Evolutionary conservation across 1,140 invertebrate species (phyloP), one percentile per base, ranked within the genome.

Genomic region (Lordiphosa clarofinis): DNA sequence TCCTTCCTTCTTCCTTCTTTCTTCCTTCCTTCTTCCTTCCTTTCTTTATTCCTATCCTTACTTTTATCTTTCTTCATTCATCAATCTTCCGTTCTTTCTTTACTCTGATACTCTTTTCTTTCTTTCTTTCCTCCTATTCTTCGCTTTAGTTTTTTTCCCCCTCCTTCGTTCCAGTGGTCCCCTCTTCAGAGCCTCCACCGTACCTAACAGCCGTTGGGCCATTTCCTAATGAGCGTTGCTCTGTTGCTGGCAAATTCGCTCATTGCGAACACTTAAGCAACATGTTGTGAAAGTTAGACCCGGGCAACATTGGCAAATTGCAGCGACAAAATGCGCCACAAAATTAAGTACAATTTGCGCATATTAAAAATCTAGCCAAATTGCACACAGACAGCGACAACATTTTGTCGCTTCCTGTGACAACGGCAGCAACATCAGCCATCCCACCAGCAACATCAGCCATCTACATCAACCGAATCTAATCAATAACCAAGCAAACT

Each of bases 401-500:
- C 50, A 55, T 33, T 48, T 48, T 37, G 19, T 39, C 35, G 54
- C 54, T 42, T 54, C 39, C 31, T 55, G 53, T 40, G 31, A 12
- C 48, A 44, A 37, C 56, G 44, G 15, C 56, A 53, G 39, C 75
- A 61, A 58, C 57, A 49, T 39, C 58, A 53, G 55, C 54, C 73
- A 44, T 54, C 55, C 53, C 67, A 42, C 28, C 71, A 56, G 24
- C 73, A 56, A 42, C 65, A 55, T 39, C 58, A 49, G 50, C 40
- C 43, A 47, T 61, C 75, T 31, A 31, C 28, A 31, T 31, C 28
- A 31, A 63, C 66, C 58, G 76, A 82, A 82, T 82, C 76, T 82
- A 82, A 82, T 82, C 76, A 82, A 82, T 82, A 82, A 84, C 76
- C 73, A 46, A 81, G 81, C 68, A 82, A 82, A 82, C 76, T 82